phyloP scores from a whole-genome alignment of 2,888 invertebrate species.

The Muschampia plurimacula region DNA sequence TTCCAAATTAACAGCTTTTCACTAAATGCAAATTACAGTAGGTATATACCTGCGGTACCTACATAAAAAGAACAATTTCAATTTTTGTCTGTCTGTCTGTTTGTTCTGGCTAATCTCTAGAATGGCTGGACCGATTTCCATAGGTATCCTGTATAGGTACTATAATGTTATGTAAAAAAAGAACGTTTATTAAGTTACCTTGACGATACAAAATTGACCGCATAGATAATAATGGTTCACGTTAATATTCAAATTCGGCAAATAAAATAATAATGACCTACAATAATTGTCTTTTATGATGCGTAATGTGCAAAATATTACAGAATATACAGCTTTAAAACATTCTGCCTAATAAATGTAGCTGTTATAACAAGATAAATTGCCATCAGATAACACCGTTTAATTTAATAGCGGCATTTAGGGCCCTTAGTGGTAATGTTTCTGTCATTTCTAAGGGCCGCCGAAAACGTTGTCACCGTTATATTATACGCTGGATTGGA shows the following conservation, averaged over 20 bases:
- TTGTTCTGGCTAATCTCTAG: no score
- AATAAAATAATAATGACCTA: no score
- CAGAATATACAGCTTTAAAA: not conserved
- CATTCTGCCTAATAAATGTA: slow-evolving; percentile 5
- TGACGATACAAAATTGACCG: not conserved
- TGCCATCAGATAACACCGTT: slow-evolving; percentile 25
- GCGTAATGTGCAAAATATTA: no score
- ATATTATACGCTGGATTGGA: slow-evolving; percentile 8
- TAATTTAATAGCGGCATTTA: slow-evolving; percentile 33
- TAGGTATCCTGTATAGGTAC: no score
- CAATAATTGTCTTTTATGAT: not conserved
- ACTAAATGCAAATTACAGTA: no score
- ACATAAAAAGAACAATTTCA: no score
- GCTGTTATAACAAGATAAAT: slow-evolving; percentile 25
- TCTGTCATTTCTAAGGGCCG: slow-evolving; percentile 17
- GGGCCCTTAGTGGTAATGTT: slow-evolving; percentile 19
- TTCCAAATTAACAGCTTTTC: no score
- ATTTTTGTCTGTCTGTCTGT: no score
- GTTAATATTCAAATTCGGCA: not conserved
- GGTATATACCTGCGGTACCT: no score
- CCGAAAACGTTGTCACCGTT: slow-evolving; percentile 14
- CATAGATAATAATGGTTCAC: not conserved
- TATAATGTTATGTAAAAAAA: no score
- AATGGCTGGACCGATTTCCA: no score
- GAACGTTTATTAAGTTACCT: no score